Base-by-base conservation (phyloP, 2,888 invertebrate genomes). In the Lithosia quadra region DNA sequence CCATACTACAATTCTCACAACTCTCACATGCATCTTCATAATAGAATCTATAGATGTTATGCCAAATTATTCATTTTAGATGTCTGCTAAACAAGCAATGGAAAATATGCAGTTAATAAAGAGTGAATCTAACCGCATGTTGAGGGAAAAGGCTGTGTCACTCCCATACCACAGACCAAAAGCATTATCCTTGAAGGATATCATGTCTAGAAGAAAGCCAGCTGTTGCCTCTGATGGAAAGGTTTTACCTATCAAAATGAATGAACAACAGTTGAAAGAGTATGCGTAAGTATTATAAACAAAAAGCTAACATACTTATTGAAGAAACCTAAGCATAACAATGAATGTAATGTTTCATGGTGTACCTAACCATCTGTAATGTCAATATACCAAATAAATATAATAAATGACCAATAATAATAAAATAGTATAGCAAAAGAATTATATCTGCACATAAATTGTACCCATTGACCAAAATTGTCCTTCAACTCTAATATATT, bases 111-210 rank as follows among this genome's bases (percentile, higher is more conserved):
- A 96, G 79, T 96, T 97, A 82, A 97, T 98, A 74, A 97, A 97
- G 84, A 98, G 98, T 88, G 98, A 98, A 90, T 97, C 97, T 0
- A 98, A 98, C 88, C 95, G 98, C 67, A 95, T 98, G 92, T 87
- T 98, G 13, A 95, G 99, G 77, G 98, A 98, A 87, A 96, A 96
- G 22, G 93, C 96, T 70, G 95, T 98, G 13, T 96, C 96, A 56
- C 91, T 99, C 53, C 99, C 99, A 0, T 99, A 99, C 88, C 98
- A 99, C 87, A 96, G 96, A 84, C 98, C 99, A 1, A 98, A 97
- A 84, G 97, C 97, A 55, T 95, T 97, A 67, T 96, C 97, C 0
- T 91, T 99, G 0, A 96, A 97, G 86, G 98, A 98, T 83, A 98
- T 99, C 82, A 95, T 98, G 78, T 92, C 86, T 65, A 89, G 93